Percentiles rank a stretch among this genome's conserved stretches.
phyloP scores from a whole-genome alignment of 2,888 invertebrate genomes.

The Hymenopus coronatus region DNA sequence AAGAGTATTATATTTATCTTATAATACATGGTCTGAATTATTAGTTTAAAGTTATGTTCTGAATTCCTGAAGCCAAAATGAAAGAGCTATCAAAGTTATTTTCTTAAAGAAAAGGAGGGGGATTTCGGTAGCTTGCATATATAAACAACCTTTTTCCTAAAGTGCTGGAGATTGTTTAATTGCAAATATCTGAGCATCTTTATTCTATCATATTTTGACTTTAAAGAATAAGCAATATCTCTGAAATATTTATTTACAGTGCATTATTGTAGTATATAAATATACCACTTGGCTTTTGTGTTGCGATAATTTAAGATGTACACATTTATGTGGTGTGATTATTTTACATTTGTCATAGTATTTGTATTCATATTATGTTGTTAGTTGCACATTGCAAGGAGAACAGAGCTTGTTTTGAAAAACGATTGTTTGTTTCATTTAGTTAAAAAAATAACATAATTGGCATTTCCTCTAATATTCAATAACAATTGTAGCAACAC shows the following conservation, averaged over 20 bases:
- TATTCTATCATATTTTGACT: neutral
- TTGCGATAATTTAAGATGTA: neutral
- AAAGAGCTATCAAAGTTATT: neutral
- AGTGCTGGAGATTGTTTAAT: neutral
- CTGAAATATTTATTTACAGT: slow-evolving; percentile 2
- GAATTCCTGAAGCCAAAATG: neutral
- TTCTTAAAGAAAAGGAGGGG: neutral
- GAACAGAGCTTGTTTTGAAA: too few species aligned
- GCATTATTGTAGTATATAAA: neutral
- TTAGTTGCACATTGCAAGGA: too few species aligned
- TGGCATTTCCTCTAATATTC: neutral
- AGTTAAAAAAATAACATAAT: neutral
- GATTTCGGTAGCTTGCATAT: neutral
- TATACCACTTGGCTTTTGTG: neutral
- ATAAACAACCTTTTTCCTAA: neutral
- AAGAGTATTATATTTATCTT: neutral
- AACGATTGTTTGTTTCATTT: neutral
- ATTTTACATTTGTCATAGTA: neutral
- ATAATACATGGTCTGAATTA: neutral
- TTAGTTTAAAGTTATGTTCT: neutral
- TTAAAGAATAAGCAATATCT: neutral
- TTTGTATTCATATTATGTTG: neutral
- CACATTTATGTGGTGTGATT: neutral
- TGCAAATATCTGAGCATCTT: neutral
- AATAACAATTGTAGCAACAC: neutral